Evolutionary conservation across 2,797 vertebrate genomes (phyloP).

Genomic region (Acrossocheilus fasciatus): DNA sequence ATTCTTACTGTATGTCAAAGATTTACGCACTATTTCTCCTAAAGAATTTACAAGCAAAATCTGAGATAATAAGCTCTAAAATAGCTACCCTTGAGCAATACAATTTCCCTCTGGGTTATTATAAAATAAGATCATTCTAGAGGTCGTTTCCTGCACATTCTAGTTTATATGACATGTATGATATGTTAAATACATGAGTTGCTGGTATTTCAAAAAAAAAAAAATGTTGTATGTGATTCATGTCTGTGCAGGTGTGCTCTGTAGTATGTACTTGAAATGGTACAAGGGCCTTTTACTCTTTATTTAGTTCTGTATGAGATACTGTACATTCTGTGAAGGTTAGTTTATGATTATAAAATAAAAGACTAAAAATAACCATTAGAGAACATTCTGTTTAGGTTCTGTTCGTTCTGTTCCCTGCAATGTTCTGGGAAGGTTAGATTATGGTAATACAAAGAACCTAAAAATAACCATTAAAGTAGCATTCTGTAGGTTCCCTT

Average conservation of each 20-base stretch:
- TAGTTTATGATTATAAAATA: neutral
- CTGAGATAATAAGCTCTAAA: neutral
- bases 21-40: neutral
- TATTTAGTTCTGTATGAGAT: neutral
- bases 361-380: constrained; percentile 9
- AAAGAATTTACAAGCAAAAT: constrained; percentile 1
- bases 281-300: neutral
- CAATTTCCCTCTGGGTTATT: neutral
- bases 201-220: neutral
- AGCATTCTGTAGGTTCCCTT: neutral
- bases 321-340: neutral
- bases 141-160: neutral
- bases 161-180: neutral
- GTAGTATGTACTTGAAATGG: neutral
- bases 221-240: constrained; percentile 4
- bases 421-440: neutral
- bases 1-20: constrained; percentile 2
- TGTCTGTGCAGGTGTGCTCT: constrained; percentile 11
- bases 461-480: neutral
- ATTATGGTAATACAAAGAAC: constrained; percentile 3
- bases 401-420: neutral
- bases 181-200: neutral
- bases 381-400: neutral
- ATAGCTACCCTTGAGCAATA: neutral
- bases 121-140: neutral